phyloP scores from a whole-genome alignment of 2,797 vertebrate species.

The Darevskia nairensis region DNA sequence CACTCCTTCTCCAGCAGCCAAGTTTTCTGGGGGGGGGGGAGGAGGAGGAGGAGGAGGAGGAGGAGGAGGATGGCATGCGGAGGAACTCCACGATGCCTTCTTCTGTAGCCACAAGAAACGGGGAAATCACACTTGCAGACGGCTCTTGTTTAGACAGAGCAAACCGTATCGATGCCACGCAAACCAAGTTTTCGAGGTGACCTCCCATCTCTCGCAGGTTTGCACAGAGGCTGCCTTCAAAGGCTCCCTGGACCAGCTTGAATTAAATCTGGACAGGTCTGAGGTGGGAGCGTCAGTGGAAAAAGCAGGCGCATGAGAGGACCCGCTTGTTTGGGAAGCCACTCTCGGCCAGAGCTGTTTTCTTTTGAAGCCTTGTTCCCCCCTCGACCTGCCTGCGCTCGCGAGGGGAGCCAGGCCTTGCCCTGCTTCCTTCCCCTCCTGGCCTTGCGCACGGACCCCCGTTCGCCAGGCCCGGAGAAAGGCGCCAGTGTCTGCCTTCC shows the following conservation, averaged over 20 bases:
- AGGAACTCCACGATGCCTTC: no score
- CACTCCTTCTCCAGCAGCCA: neutral
- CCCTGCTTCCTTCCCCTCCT: neutral
- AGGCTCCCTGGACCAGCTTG: neutral
- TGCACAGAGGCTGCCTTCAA: neutral
- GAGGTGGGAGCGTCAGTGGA: rapidly evolving
- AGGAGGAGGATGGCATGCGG: neutral
- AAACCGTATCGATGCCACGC: neutral
- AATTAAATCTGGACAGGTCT: neutral
- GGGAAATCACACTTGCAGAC: no score
- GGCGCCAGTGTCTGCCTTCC: neutral
- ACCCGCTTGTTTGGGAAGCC: rapidly evolving
- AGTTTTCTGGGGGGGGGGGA: no score
- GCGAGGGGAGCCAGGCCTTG: neutral
- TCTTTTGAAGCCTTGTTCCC: neutral
- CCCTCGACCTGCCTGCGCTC: neutral
- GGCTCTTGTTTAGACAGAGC: neutral
- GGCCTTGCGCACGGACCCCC: neutral
- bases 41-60: no score
- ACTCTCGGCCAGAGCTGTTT: neutral
- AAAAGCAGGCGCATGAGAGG: neutral
- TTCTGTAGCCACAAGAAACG: neutral
- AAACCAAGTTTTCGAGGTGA: neutral
- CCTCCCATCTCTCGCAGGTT: neutral
- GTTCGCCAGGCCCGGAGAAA: neutral